These are phyloP conservation scores for Orthonyx spaldingii DNA, from an alignment of 2,113 vertebrate genomes.

Conservation along the genomic window DNA sequence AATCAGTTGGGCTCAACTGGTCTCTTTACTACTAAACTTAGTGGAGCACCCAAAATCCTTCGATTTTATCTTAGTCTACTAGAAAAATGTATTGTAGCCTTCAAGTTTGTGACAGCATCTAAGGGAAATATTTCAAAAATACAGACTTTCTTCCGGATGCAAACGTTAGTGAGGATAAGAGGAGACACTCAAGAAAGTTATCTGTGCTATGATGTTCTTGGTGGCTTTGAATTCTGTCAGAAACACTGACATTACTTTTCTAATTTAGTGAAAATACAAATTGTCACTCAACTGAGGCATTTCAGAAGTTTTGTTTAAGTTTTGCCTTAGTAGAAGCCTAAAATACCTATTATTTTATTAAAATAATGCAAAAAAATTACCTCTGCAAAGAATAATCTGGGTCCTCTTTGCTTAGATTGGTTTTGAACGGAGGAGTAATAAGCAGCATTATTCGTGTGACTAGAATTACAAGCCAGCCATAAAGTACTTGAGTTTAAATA, in stretches of 20 bases:
- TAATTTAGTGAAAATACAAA: neutral
- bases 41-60: neutral
- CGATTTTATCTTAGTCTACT: neutral
- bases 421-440: neutral
- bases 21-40: neutral
- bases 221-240: neutral
- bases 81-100: neutral
- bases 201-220: neutral
- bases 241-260: neutral
- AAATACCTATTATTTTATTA: neutral
- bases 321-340: neutral
- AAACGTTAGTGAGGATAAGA: neutral
- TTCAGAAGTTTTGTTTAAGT: neutral
- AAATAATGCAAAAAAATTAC: neutral
- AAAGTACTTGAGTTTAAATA: neutral
- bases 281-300: neutral
- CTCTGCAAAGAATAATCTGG: neutral
- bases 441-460: neutral
- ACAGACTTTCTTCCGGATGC: neutral
- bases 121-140: neutral
- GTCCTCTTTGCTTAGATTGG: neutral
- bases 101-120: neutral
- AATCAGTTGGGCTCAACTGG: neutral
- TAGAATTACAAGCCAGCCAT: neutral
- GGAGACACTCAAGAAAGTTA: neutral